These are phyloP conservation scores for Sycobia sp. DNA, from an alignment of 1,140 invertebrate species.

Conservation along the genomic window DNA sequence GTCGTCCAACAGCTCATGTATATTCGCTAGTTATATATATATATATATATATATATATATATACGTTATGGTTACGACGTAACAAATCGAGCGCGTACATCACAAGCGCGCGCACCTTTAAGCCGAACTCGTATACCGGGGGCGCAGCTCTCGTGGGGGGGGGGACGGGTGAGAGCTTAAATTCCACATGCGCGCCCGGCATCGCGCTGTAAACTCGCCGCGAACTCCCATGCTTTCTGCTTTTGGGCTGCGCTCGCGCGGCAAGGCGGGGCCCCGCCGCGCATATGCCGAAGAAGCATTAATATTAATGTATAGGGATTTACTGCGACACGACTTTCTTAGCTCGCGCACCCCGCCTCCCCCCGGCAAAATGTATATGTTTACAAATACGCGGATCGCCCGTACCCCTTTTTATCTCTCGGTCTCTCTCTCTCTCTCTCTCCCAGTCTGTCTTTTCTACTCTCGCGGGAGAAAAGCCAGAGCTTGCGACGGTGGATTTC, in stretches of 20 bases:
- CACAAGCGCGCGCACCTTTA: no score
- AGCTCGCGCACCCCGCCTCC: no score
- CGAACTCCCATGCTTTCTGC: slow-evolving; percentile 7
- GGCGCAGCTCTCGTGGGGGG: no score
- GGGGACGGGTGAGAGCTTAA: neutral
- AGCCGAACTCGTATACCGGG: no score
- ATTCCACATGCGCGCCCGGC: slow-evolving; percentile 24
- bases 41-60: no score
- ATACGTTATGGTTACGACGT: no score
- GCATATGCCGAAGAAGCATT: slow-evolving; percentile 50
- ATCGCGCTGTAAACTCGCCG: slow-evolving; percentile 5
- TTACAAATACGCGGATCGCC: slow-evolving; percentile 49
- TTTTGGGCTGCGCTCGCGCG: neutral
- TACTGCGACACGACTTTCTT: slow-evolving; percentile 47
- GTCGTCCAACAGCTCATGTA: no score
- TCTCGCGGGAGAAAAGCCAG: slow-evolving; percentile 14
- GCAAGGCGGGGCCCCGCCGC: neutral
- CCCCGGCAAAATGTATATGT: slow-evolving; percentile 41
- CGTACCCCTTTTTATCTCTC: no score
- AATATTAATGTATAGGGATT: slow-evolving; percentile 54
- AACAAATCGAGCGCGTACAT: no score
- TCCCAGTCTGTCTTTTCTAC: no score
- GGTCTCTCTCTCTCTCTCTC: no score
- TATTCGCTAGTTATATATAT: no score
- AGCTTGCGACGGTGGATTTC: neutral